Evolutionary conservation across 2,797 vertebrate genomes (phyloP).

Genomic region (Micrastur ruficollis): DNA sequence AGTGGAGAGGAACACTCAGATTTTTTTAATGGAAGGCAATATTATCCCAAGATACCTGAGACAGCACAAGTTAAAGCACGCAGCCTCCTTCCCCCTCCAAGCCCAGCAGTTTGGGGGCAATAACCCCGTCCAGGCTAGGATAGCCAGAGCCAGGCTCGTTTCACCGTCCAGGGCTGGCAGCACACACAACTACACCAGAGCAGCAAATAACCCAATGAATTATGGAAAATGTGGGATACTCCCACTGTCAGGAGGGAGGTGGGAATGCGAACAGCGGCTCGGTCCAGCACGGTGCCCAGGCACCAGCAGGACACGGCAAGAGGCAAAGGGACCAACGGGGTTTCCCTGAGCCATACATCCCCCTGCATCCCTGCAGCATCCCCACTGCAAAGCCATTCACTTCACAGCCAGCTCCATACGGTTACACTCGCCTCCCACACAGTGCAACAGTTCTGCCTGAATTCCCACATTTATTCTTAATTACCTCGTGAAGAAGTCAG

Average conservation of each 20-base stretch:
- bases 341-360: not conserved
- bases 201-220: not conserved
- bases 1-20: not conserved
- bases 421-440: fast-evolving
- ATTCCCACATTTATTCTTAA: conserved; percentile 52
- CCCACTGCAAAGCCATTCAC: not conserved
- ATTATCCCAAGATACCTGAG: not conserved
- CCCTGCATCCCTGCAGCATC: not conserved
- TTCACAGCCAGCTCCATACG: not conserved
- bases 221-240: not conserved
- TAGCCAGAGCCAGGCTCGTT: not conserved
- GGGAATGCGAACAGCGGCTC: not conserved
- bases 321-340: fast-evolving
- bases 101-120: not conserved
- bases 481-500: conserved; percentile 20
- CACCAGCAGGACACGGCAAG: fast-evolving
- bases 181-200: not conserved
- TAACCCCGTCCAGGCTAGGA: not conserved
- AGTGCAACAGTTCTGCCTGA: conserved; percentile 13
- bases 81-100: not conserved
- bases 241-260: not conserved
- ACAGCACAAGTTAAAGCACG: fast-evolving
- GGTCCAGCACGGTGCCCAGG: fast-evolving
- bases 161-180: not conserved
- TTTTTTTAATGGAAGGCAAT: not conserved